Conservation (phyloP, 2,888 invertebrate species). For the Nycteola revayana region DNA sequence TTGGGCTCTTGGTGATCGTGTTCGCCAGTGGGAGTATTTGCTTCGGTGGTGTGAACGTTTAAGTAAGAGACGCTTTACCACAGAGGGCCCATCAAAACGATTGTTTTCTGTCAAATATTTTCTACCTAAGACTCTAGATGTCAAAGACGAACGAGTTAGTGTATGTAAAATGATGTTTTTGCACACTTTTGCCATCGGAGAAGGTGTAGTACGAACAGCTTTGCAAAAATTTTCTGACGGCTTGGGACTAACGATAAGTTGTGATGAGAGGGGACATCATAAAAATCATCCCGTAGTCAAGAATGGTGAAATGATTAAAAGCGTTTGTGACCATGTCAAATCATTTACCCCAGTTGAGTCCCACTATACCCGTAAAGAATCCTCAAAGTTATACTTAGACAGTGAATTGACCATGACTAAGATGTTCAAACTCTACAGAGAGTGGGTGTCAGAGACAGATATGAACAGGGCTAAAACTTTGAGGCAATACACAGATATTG, state of each 20-base stretch:
- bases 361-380: background rate
- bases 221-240: background rate
- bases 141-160: background rate
- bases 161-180: background rate
- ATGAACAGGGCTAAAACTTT: background rate
- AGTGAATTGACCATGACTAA: background rate
- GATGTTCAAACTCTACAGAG: background rate
- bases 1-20: background rate
- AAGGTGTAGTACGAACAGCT: background rate
- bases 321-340: background rate
- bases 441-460: background rate
- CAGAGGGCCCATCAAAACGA: background rate
- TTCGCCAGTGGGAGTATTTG: background rate
- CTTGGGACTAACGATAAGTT: background rate
- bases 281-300: background rate
- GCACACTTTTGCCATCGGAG: background rate
- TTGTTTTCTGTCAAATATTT: background rate
- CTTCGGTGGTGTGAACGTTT: background rate
- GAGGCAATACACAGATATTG: slow-evolving; percentile 2
- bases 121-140: background rate
- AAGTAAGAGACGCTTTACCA: background rate
- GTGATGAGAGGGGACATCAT: background rate
- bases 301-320: background rate
- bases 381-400: background rate
- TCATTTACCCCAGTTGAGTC: background rate